Evolutionary conservation across 2,888 invertebrate species (phyloP).

Genomic region (Apamea epomidion): DNA sequence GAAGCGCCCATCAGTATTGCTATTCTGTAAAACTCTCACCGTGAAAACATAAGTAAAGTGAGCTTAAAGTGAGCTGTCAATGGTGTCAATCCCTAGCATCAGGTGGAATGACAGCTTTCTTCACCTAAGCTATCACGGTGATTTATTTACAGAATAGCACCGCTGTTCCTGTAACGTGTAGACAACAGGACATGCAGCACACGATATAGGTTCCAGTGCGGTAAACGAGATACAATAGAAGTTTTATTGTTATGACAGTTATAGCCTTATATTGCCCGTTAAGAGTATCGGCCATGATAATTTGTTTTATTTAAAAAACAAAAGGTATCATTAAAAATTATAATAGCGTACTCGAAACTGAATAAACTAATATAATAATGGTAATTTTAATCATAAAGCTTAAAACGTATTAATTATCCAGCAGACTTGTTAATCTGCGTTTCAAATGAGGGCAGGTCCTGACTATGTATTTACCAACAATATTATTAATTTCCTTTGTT

Average conservation of each 20-base stretch:
- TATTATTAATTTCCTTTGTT: conserved; percentile 40
- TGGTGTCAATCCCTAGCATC: no score
- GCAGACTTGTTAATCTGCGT: conserved; percentile 22
- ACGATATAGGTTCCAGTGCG: not conserved
- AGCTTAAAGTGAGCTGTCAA: no score
- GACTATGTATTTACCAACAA: conserved; percentile 9
- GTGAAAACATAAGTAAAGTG: no score
- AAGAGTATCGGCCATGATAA: not conserved
- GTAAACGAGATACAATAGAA: no score
- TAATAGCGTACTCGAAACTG: no score
- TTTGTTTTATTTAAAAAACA: not conserved
- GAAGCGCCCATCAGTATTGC: not conserved
- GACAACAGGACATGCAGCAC: not conserved
- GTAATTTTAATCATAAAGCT: conserved; percentile 19
- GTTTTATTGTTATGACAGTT: no score
- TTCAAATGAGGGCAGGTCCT: conserved; percentile 30
- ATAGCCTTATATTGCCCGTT: no score
- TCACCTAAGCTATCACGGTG: no score
- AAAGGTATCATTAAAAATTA: not conserved
- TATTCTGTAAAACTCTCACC: no score
- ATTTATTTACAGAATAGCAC: no score
- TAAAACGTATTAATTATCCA: conserved; percentile 17
- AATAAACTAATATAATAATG: not conserved
- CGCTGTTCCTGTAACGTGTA: no score
- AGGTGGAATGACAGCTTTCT: no score